These are phyloP conservation scores for Hyaena hyaena DNA, from an alignment of 2,113 vertebrate species.

Conservation along the genomic window DNA sequence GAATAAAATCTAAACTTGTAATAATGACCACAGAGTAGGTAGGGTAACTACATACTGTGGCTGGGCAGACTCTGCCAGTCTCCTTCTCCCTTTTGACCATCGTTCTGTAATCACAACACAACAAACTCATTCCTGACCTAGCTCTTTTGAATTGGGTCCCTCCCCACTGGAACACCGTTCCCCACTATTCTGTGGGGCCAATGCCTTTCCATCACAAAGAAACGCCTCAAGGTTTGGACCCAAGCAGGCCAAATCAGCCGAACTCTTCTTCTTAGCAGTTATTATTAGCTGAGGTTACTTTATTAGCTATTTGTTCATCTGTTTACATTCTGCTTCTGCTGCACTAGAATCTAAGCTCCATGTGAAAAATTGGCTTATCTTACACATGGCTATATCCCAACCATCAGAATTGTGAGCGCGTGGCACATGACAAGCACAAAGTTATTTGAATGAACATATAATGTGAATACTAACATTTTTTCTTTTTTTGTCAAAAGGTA, in stretches of 20 bases:
- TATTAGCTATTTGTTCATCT: constrained; percentile 4
- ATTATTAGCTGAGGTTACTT: neutral
- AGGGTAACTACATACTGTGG: neutral
- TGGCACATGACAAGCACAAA: neutral
- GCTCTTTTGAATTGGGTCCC: neutral
- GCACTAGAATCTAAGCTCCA: neutral
- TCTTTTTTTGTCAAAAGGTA: neutral
- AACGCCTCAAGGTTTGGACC: neutral
- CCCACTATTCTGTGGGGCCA: neutral
- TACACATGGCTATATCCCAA: neutral
- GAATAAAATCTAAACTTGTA: neutral
- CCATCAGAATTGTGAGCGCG: neutral
- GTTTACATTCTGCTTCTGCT: constrained; percentile 3
- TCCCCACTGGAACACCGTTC: neutral
- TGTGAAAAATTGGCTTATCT: constrained; percentile 5
- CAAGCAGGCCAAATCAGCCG: neutral
- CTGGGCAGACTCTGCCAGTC: neutral
- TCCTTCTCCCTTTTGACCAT: constrained; percentile 6
- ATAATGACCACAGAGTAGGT: neutral
- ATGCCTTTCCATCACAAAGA: neutral
- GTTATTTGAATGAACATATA: neutral
- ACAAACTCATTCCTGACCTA: neutral
- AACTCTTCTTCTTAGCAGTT: constrained; percentile 18
- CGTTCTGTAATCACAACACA: neutral
- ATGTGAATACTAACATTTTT: neutral